Evolutionary conservation across 2,113 vertebrate species (phyloP), one percentile per base, ranked within the genome.

Genomic region (Hyaena hyaena): DNA sequence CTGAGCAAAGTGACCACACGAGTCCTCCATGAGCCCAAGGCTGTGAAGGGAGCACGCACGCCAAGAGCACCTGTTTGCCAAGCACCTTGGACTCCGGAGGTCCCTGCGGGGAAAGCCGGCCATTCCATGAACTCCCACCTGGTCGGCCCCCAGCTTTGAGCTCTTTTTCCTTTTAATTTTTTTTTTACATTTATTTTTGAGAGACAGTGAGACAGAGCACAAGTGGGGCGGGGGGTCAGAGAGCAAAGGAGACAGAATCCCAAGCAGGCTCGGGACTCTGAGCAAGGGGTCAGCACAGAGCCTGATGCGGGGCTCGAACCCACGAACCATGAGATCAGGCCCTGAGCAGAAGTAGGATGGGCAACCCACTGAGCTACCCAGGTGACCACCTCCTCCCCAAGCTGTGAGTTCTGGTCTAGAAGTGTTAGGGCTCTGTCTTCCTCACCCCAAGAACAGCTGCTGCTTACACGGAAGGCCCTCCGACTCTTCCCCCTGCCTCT

Each of bases 21-120:
- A 4, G 35, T 9, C 50, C 5, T 4, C 24, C 2, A 0, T 4
- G n/a, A 61, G 65, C 53, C 28, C 26, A 3, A 0, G 10, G 33
- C 50, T 16, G 11, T 55, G 10, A 1, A 17, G 12, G 33, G 2
- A 65, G 16, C 7, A 5, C 53, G 39, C 39, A 39, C 39, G 39
- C 23, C 15, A 0, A 1, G 33, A 10, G 17, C 0, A 0, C 53
- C 15, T 0, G 2, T 10, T 66, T 83, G 45, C 35, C 0, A 9
- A 39, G 21, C 77, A 63, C 17, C 3, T 9, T 55, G 16, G 88
- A 21, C 48, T 58, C 31, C 11, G 10, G 28, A 50, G n/a, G 19
- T 10, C 58, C 35, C 45, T 7, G 65, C n/a, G 31, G 26, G 82
- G 28, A 21, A 28, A 53, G 77, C 15, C 35, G 6, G 79, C 4